These are phyloP conservation scores for Trimorus sp. DNA, from an alignment of 2,888 invertebrate genomes.

Conservation along the genomic window DNA sequence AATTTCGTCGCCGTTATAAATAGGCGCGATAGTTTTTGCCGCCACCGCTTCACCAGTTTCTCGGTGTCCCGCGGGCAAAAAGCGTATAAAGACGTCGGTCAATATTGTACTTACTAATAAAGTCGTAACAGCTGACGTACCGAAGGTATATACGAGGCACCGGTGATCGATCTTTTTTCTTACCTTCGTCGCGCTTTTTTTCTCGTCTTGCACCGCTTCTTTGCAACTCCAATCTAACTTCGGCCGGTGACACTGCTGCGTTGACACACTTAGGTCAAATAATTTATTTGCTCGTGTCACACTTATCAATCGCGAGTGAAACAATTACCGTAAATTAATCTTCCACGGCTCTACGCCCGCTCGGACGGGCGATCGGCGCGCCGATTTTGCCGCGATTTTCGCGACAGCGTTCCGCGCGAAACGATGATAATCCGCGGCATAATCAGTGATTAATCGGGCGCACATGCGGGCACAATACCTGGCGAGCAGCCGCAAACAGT, in stretches of 20 bases:
- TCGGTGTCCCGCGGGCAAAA: not conserved
- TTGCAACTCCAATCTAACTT: slow-evolving; percentile 49
- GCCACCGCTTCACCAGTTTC: slow-evolving; percentile 6
- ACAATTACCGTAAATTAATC: slow-evolving; percentile 38
- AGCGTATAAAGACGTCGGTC: slow-evolving; percentile 49
- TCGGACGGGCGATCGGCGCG: not conserved
- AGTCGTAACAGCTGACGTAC: slow-evolving; percentile 61
- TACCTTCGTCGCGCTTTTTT: slow-evolving; percentile 18
- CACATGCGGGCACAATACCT: slow-evolving; percentile 51
- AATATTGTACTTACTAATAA: slow-evolving; percentile 59
- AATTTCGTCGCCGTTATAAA: slow-evolving; percentile 29
- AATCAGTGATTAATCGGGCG: slow-evolving; percentile 56
- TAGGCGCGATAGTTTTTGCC: slow-evolving; percentile 20
- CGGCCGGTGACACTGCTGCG: slow-evolving; percentile 46
- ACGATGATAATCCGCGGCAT: slow-evolving; percentile 36
- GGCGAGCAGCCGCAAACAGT: slow-evolving; percentile 79
- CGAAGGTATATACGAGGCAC: slow-evolving; percentile 40
- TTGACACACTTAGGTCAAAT: slow-evolving; percentile 59
- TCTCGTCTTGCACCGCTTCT: slow-evolving; percentile 33
- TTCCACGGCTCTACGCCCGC: not conserved
- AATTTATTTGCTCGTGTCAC: slow-evolving; percentile 51
- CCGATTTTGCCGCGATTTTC: not conserved
- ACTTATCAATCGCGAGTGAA: slow-evolving; percentile 47
- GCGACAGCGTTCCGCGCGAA: slow-evolving; percentile 5
- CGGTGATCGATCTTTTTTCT: slow-evolving; percentile 54